A percentile compares a stretch with the other conserved stretches of the same genome.
These are phyloP conservation scores for Potamilus streckersoni DNA, from an alignment of 1,140 invertebrate species.

Conservation along the genomic window DNA sequence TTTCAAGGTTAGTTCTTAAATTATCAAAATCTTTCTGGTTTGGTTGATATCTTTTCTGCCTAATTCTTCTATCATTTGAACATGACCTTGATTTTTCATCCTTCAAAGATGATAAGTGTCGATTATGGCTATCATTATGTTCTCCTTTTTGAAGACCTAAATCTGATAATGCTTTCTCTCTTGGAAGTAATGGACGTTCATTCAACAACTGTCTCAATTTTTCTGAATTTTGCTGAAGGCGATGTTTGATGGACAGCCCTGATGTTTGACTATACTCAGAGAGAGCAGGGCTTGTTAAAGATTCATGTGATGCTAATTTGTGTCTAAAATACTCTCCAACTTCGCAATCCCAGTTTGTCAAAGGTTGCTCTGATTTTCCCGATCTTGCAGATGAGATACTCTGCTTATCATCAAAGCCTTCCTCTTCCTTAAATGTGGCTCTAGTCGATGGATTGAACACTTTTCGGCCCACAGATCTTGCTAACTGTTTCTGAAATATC, in stretches of 20 bases:
- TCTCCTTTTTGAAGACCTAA: slow-evolving; percentile 8
- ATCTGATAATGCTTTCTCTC: background rate
- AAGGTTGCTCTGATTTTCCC: background rate
- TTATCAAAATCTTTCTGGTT: slow-evolving; percentile 10
- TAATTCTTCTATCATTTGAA: slow-evolving; percentile 9
- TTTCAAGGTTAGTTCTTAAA: background rate
- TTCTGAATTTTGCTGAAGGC: slow-evolving; percentile 9
- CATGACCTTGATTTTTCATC: slow-evolving; percentile 11
- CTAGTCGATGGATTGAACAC: slow-evolving; percentile 16
- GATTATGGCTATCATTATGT: slow-evolving; percentile 13
- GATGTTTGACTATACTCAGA: slow-evolving; percentile 12
- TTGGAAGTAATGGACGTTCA: slow-evolving; percentile 7
- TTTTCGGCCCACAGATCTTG: slow-evolving; percentile 9
- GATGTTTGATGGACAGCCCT: slow-evolving; percentile 15
- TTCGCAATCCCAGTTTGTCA: slow-evolving; percentile 23
- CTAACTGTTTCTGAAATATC: slow-evolving; percentile 5
- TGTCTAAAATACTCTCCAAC: slow-evolving; percentile 19
- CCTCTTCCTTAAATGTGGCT: slow-evolving; percentile 14
- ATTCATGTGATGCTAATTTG: slow-evolving; percentile 5
- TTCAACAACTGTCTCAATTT: slow-evolving; percentile 21
- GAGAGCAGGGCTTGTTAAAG: background rate
- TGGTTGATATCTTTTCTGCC: slow-evolving; percentile 15
- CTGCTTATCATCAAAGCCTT: background rate
- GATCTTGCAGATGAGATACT: background rate
- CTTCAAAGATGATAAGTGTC: slow-evolving; percentile 17